These are phyloP conservation scores for Scaptomyza reducta DNA, from an alignment of 2,888 invertebrate genomes.

Conservation along the genomic window DNA sequence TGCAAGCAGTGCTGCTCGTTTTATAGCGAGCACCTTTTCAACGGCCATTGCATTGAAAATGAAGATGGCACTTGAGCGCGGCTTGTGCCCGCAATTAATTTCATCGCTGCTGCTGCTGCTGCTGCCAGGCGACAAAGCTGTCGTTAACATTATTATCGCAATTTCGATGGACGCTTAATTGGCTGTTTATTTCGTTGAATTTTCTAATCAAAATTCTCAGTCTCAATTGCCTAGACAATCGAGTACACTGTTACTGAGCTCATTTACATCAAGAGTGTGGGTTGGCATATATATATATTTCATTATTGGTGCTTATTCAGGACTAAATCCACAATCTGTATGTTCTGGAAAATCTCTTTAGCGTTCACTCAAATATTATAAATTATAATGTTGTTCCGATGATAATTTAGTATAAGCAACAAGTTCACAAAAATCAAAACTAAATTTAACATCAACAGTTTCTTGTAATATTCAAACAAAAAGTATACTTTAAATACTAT, in stretches of 20 bases:
- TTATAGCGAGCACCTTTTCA: conserved; percentile 59
- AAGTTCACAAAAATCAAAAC: conserved; percentile 13
- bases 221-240: not conserved
- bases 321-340: too few species aligned
- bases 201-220: too few species aligned
- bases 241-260: not conserved
- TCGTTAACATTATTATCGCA: conserved; percentile 33
- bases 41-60: conserved; percentile 52
- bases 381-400: not conserved
- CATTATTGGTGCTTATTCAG: too few species aligned
- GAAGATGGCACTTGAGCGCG: conserved; percentile 48
- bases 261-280: not conserved
- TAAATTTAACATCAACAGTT: not conserved
- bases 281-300: not conserved
- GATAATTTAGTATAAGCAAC: conserved; percentile 9
- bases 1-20: conserved; percentile 46
- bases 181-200: not conserved
- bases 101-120: conserved; percentile 7
- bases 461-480: not conserved
- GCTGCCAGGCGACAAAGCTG: conserved; percentile 38
- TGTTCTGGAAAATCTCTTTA: too few species aligned
- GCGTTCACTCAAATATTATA: too few species aligned
- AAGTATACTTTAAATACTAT: too few species aligned
- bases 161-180: conserved; percentile 25
- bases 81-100: conserved; percentile 39